Conservation (phyloP, 2,888 invertebrate genomes). For the Hypercompe scribonia region DNA sequence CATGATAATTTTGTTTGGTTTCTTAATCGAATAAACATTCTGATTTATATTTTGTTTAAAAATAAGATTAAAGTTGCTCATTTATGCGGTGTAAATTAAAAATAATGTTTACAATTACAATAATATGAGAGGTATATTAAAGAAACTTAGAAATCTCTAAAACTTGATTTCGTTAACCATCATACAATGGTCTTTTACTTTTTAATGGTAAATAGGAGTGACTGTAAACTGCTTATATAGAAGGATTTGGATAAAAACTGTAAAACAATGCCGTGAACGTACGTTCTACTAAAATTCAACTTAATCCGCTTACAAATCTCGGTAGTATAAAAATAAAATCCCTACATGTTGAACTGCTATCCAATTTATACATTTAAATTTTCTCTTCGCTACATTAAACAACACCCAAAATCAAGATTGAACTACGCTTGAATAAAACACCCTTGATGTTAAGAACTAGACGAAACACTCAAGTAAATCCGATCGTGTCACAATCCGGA, state of each 20-base stretch:
- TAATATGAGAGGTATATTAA: background rate
- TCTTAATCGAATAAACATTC: conserved; percentile 1
- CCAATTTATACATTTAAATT: background rate
- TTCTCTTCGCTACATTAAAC: background rate
- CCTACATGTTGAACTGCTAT: background rate
- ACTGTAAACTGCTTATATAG: too few relatives aligned
- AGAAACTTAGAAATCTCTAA: too few relatives aligned
- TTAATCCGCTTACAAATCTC: background rate
- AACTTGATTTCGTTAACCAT: background rate
- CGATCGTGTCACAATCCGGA: conserved; percentile 14
- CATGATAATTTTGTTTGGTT: conserved; percentile 23
- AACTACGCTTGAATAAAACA: background rate
- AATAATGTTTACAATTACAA: background rate
- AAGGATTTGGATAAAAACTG: too few relatives aligned
- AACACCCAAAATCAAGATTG: background rate
- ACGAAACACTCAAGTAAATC: conserved; percentile 17
- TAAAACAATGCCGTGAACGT: background rate
- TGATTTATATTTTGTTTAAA: background rate
- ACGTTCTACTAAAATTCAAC: background rate
- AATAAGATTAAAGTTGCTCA: background rate
- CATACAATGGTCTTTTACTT: background rate
- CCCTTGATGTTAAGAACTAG: conserved; percentile 6
- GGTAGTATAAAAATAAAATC: background rate
- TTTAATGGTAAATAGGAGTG: background rate
- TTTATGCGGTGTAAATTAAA: background rate